phyloP scores from a whole-genome alignment of 2,888 invertebrate species.

The Drosophila neotestacea region DNA sequence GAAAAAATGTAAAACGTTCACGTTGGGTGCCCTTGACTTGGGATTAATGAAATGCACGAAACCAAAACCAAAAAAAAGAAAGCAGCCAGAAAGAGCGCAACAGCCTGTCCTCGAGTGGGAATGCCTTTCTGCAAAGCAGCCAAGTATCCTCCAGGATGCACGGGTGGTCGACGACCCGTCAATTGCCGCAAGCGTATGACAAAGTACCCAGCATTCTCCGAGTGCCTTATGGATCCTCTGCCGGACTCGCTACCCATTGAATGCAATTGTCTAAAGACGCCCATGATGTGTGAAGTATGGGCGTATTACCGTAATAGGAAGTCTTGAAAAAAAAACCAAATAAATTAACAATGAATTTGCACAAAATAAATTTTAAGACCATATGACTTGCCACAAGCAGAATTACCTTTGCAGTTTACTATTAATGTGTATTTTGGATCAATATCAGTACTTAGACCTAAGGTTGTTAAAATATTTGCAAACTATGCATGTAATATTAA shows the following conservation, averaged over 20 bases:
- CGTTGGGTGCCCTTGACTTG: constrained; percentile 7
- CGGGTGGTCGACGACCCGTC: not conserved
- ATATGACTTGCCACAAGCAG: not conserved
- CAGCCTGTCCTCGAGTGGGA: constrained; percentile 35
- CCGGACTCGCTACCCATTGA: constrained; percentile 48
- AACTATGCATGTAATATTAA: too few relatives aligned
- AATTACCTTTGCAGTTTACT: too few relatives aligned
- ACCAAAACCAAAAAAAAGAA: rapidly evolving
- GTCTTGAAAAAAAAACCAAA: constrained; percentile 41
- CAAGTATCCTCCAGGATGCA: constrained; percentile 21
- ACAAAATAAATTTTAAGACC: not conserved
- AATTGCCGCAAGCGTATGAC: constrained; percentile 53
- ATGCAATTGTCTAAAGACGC: constrained; percentile 58
- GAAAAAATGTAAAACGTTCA: not conserved
- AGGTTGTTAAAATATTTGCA: too few relatives aligned
- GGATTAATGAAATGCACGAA: constrained; percentile 5
- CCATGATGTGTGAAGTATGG: constrained; percentile 67
- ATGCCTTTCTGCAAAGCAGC: constrained; percentile 44
- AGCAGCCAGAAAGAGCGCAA: too few relatives aligned
- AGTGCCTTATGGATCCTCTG: constrained; percentile 53
- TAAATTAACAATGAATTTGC: not conserved
- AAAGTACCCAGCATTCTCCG: constrained; percentile 69
- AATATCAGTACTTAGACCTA: too few relatives aligned
- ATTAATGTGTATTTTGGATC: too few relatives aligned
- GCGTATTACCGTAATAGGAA: constrained; percentile 64